Conservation (phyloP, 2,113 vertebrate genomes). For the Aythya baeri region DNA sequence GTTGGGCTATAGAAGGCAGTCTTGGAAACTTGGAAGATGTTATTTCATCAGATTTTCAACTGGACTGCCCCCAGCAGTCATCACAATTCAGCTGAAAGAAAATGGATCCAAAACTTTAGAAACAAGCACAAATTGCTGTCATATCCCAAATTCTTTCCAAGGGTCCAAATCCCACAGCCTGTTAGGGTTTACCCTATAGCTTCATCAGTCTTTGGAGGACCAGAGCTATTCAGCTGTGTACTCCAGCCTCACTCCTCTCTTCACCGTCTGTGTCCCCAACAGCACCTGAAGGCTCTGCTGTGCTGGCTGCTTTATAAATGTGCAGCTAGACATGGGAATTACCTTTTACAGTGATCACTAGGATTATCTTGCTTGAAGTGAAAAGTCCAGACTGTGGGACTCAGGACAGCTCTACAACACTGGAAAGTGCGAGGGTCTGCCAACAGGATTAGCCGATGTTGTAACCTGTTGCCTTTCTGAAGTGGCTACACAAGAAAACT, state of each 20-base stretch:
- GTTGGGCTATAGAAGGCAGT: neutral
- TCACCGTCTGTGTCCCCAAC: neutral
- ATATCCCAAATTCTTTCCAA: neutral
- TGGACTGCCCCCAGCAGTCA: neutral
- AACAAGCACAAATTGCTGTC: neutral
- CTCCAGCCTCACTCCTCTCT: neutral
- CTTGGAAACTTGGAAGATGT: neutral
- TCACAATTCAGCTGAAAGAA: neutral
- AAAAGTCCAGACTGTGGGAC: neutral
- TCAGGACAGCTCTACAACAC: neutral
- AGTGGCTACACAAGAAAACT: neutral
- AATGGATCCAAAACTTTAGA: neutral
- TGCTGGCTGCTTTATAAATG: neutral
- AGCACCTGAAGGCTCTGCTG: neutral
- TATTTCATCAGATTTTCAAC: slow-evolving; percentile 43
- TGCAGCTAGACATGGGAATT: neutral
- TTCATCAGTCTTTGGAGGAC: neutral
- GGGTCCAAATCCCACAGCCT: neutral
- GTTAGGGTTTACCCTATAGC: neutral
- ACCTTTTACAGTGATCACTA: neutral
- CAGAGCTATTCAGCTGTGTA: neutral
- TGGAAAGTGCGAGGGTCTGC: neutral
- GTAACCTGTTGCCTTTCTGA: neutral
- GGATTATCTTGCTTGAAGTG: neutral
- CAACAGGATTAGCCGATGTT: neutral